Percentiles rank a stretch among this genome's conserved stretches.
Conservation (phyloP, 2,888 invertebrate species). For the Ptychoptera albimana region DNA sequence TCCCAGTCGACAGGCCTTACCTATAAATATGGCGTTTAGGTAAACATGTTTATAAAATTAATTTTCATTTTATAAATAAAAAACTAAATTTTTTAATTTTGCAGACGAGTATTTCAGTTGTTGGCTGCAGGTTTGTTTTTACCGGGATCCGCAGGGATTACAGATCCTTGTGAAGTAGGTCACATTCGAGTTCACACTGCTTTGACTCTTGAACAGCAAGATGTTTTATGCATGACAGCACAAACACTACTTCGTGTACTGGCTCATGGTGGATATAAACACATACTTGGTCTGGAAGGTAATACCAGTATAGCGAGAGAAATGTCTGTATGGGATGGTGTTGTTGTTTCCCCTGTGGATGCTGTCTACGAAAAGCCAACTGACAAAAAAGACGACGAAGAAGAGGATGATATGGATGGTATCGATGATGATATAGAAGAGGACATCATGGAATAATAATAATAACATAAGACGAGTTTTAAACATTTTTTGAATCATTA, state of each 20-base stretch:
- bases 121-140: slow-evolving; percentile 88
- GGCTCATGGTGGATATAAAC: slow-evolving; percentile 85
- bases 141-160: slow-evolving; percentile 82
- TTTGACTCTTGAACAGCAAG: slow-evolving; percentile 81
- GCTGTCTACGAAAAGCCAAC: slow-evolving; percentile 73
- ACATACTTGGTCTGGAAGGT: slow-evolving; percentile 55
- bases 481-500: neutral
- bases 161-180: slow-evolving; percentile 87
- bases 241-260: slow-evolving; percentile 75
- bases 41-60: slow-evolving; percentile 19
- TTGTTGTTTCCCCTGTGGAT: slow-evolving; percentile 89
- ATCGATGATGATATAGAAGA: slow-evolving; percentile 33
- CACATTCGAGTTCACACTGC: slow-evolving; percentile 80
- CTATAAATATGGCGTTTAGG: slow-evolving; percentile 78
- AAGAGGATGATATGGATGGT: slow-evolving; percentile 49
- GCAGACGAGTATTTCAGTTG: slow-evolving; percentile 69
- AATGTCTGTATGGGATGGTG: slow-evolving; percentile 94
- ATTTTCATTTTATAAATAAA: neutral
- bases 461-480: no score
- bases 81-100: neutral
- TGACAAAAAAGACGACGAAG: slow-evolving; percentile 58
- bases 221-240: slow-evolving; percentile 83
- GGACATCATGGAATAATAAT: slow-evolving; percentile 14
- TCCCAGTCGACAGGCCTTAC: slow-evolving; percentile 79
- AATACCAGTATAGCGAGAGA: slow-evolving; percentile 46